Conservation (phyloP, 2,888 invertebrate genomes). For the Pecten maximus region DNA sequence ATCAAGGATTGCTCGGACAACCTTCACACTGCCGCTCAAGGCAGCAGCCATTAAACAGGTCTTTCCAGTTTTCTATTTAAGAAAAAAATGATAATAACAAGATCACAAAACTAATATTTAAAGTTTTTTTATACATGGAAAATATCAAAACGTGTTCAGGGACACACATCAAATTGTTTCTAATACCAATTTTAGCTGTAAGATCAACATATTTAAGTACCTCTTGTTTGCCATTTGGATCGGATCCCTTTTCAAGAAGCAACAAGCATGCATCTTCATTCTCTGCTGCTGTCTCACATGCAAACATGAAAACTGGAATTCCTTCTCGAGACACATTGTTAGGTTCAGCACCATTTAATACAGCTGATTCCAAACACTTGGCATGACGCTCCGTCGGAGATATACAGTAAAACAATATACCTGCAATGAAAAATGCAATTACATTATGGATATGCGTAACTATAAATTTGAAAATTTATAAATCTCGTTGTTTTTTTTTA, state of each 20-base stretch:
- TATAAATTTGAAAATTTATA: too few relatives aligned
- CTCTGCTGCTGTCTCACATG: slow-evolving; percentile 81
- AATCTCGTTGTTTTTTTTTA: too few relatives aligned
- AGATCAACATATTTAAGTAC: slow-evolving; percentile 64
- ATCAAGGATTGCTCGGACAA: slow-evolving; percentile 78
- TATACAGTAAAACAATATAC: slow-evolving; percentile 81
- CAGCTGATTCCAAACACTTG: slow-evolving; percentile 80
- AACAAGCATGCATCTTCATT: slow-evolving; percentile 80
- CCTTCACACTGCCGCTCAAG: slow-evolving; percentile 79
- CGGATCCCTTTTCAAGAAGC: slow-evolving; percentile 79
- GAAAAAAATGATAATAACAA: slow-evolving; percentile 34
- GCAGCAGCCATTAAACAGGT: slow-evolving; percentile 82
- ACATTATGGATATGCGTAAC: too few relatives aligned
- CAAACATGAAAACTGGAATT: slow-evolving; percentile 78
- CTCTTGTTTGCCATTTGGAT: slow-evolving; percentile 79
- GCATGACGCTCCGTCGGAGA: slow-evolving; percentile 81
- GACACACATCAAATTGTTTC: too few relatives aligned
- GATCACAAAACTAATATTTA: not conserved
- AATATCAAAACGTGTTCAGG: too few relatives aligned
- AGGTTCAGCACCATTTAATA: slow-evolving; percentile 80
- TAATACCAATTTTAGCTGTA: too few relatives aligned
- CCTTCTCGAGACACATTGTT: slow-evolving; percentile 81
- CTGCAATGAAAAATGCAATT: slow-evolving; percentile 68
- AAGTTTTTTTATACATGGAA: not conserved
- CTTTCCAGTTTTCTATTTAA: slow-evolving; percentile 76